A percentile compares a stretch with the other conserved stretches of the same genome.
These are phyloP conservation scores for Albula glossodonta DNA, from an alignment of 2,113 vertebrate species.

Conservation along the genomic window DNA sequence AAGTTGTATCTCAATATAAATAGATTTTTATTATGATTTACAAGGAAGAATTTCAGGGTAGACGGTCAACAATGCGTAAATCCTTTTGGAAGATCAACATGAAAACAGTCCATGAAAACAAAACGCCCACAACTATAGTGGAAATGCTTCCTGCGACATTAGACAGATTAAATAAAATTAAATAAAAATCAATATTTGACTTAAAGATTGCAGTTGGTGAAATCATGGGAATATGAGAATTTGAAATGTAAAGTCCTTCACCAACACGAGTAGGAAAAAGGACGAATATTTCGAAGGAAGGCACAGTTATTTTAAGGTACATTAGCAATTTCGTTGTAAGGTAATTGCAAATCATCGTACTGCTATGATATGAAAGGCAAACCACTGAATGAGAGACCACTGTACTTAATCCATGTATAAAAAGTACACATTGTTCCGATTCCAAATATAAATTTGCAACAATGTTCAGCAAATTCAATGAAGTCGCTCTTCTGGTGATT, in stretches of 20 bases:
- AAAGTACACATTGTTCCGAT: neutral
- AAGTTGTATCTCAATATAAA: slow-evolving; percentile 16
- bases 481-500: neutral
- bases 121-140: neutral
- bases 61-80: neutral
- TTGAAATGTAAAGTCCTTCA: neutral
- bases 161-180: neutral
- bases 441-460: neutral
- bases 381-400: neutral
- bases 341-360: neutral
- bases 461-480: neutral
- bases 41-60: slow-evolving; percentile 1
- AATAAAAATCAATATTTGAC: neutral
- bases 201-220: neutral
- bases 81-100: neutral
- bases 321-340: neutral
- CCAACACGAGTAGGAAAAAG: neutral
- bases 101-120: neutral
- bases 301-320: neutral
- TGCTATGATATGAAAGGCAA: neutral
- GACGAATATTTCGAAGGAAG: neutral
- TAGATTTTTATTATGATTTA: slow-evolving; percentile 14
- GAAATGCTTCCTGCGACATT: neutral
- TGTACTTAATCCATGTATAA: neutral
- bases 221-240: neutral